Evolutionary conservation across 2,113 vertebrate species (phyloP), one percentile per base, ranked within the genome.

Genomic region (Leucopsar rothschildi): DNA sequence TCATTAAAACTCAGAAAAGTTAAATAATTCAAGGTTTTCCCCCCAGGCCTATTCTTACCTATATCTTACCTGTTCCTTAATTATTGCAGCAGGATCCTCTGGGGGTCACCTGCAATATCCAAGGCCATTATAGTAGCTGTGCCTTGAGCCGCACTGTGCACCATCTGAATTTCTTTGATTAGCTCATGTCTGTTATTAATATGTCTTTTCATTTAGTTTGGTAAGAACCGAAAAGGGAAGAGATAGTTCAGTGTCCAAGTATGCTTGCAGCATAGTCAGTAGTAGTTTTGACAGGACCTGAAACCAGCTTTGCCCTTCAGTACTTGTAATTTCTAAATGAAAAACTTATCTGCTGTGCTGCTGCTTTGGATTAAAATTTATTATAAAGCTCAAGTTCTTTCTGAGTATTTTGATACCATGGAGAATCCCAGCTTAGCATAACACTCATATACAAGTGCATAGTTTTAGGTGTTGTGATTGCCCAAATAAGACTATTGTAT

Each of bases 331-430:
- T 89, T 87, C 29, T 50, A 28, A 82, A 63, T 61, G n/a, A 82
- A 92, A 83, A 77, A 40, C 10, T 8, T 76, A 42, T 18, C 47
- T 83, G 21, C 33, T 77, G 17, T 55, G n/a, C 40, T 68, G 13
- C 61, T 90, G 31, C 31, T 82, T 61, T 86, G 37, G 28, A 64
- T 68, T 88, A 60, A 79, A 89, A 81, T 91, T 56, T 40, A 18
- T 50, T 70, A 28, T 47, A 45, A 90, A 44, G 3, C 14, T 39
- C 22, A 56, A 35, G 4, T 11, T 59, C 27, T 42, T 79, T 80
- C 42, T 22, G 61, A 81, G 39, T 76, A 28, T 37, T 93, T 92
- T 69, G 72, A 53, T 1, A 11, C 10, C 39, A 23, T 20, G 29
- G 29, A 83, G 50, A 65, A 64, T 40, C 22, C 19, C 17, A 44